Base-by-base conservation (phyloP, 2,888 invertebrate species). In the Lithophane ornitopus region DNA sequence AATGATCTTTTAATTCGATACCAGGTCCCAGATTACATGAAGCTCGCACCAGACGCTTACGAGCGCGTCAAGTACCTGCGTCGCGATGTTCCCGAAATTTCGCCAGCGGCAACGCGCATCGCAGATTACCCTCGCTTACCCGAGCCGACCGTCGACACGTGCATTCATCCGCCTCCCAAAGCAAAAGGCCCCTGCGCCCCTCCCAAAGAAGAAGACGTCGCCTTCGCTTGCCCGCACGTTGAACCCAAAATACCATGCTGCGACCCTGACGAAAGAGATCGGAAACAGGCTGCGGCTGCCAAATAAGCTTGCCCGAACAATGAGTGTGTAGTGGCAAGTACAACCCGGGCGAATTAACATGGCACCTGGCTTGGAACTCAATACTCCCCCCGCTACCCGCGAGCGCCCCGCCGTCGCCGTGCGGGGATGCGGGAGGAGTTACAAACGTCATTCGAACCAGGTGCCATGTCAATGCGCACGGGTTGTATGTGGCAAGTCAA, bases 21-120 rank as follows among this genome's bases (percentile, higher is more conserved):
- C 6, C 80, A 96, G 96, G 84, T 93, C 2, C 95, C 95, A 56
- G 95, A 95, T 0, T 91, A 93, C 86, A 96, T 96, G 96, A 94
- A 93, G 22, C 87, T 96, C 6, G 74, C 93, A 2, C 87, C 92
- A 0, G 95, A 95, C 81, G 95, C 94, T 2, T 96, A 93, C 83
- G 94, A 95, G 26, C 90, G 89, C 22, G 91, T 93, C 19, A 96
- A 94, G 87, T 82, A 91, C n/a, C 85, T 94, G 8, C 94, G 96
- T 14, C 92, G 91, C 9, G 95, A 96, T 0, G 88, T 91, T 3
- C 93, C 95, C 0, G 92, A 91, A 62, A 94, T 96, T 66, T 96
- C 96, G 0, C 96, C 96, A 0, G 95, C 93, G 1, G 96, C 95
- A 0, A 68, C 85, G 8, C 91, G 94, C 26, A 83, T 91, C 44